Conservation (phyloP, 2,113 vertebrate species). For the Collichthys lucidus region DNA sequence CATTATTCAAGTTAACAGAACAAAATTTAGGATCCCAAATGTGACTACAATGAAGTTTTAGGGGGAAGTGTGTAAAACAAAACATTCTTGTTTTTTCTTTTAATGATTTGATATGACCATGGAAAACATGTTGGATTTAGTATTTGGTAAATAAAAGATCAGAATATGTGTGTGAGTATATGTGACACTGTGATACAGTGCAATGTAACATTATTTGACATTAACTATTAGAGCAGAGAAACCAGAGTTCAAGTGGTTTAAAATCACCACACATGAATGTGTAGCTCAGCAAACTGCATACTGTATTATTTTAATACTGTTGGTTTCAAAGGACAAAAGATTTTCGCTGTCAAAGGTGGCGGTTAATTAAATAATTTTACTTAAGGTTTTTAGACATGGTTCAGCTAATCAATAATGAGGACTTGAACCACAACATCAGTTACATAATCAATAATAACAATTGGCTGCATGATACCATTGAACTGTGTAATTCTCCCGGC, state of each 20-base stretch:
- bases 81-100: neutral
- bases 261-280: neutral
- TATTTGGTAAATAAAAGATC: neutral
- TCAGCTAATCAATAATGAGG: neutral
- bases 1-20: neutral
- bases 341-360: neutral
- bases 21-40: neutral
- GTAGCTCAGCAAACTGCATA: neutral
- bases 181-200: neutral
- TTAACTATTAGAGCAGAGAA: too few species aligned
- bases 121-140: neutral
- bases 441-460: slow-evolving; percentile 1
- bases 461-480: slow-evolving; percentile 1
- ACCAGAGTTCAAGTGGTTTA: too few species aligned
- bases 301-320: neutral
- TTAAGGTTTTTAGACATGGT: neutral
- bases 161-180: neutral
- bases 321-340: neutral
- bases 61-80: neutral
- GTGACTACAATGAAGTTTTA: neutral
- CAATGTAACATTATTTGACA: neutral
- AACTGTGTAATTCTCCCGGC: slow-evolving; percentile 14
- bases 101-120: neutral
- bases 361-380: neutral
- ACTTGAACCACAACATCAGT: neutral